Evolutionary conservation across 2,113 vertebrate species (phyloP).

Genomic region (Heterotis niloticus): DNA sequence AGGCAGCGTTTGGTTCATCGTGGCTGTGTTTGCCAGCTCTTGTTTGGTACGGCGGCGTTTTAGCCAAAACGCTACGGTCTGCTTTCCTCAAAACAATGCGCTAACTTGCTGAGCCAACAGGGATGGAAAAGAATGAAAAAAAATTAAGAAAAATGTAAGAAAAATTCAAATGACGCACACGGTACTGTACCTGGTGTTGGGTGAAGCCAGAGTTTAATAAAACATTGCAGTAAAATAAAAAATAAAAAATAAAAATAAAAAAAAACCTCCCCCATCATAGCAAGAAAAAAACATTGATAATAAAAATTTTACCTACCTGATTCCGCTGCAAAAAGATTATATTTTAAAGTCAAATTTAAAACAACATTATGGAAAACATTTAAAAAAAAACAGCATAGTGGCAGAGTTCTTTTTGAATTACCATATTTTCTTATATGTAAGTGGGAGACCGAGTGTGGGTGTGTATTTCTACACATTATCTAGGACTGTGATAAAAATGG

Average conservation of each 20-base stretch:
- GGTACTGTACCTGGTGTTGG: conserved; percentile 9
- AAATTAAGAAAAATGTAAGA: background rate
- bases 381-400: background rate
- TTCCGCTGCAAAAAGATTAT: conserved; percentile 47
- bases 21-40: conserved; percentile 51
- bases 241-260: background rate
- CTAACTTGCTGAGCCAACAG: background rate
- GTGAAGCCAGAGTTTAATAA: conserved; percentile 8
- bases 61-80: background rate
- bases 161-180: background rate
- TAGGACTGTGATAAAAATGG: too few species aligned
- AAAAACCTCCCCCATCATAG: background rate
- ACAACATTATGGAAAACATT: conserved; percentile 24
- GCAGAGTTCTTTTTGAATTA: background rate
- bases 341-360: conserved; percentile 31
- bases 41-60: background rate
- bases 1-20: conserved; percentile 44
- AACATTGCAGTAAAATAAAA: background rate
- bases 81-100: background rate
- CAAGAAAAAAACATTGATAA: conserved; percentile 10
- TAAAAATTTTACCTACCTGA: conserved; percentile 59
- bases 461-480: background rate
- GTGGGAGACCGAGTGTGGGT: background rate
- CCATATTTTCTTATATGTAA: background rate
- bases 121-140: background rate